A percentile compares a stretch with the other conserved stretches of the same genome.
Evolutionary conservation across 2,113 vertebrate genomes (phyloP).

Genomic region (Chionomys nivalis): DNA sequence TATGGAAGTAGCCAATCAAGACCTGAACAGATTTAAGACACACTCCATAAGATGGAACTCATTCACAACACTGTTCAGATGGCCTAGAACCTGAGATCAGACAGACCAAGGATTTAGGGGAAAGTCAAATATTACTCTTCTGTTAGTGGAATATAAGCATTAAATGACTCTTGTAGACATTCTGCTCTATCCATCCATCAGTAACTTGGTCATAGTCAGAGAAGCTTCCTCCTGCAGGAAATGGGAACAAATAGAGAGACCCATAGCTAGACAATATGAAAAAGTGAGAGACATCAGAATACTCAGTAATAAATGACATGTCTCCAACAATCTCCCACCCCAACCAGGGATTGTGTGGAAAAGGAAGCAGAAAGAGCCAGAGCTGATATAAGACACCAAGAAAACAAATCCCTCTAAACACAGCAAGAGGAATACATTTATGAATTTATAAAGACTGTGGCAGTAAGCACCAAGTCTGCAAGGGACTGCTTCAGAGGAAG

Average conservation of each 20-base stretch:
- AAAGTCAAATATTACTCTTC: neutral
- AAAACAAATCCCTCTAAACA: neutral
- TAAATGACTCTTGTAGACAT: neutral
- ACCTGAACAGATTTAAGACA: neutral
- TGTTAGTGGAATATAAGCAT: neutral
- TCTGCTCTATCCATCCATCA: neutral
- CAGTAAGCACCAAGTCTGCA: neutral
- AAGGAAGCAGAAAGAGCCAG: neutral
- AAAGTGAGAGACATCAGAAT: neutral
- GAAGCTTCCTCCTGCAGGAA: neutral
- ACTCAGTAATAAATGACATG: neutral
- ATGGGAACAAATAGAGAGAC: no score
- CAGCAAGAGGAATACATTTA: neutral
- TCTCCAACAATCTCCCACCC: neutral
- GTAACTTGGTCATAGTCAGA: neutral
- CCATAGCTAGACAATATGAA: neutral
- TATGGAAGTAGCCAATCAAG: no score
- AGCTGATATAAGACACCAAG: neutral
- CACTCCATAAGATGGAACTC: neutral
- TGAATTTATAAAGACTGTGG: neutral
- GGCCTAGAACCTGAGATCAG: neutral
- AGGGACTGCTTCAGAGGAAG: no score
- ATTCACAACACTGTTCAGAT: neutral
- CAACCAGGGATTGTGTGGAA: rapidly evolving
- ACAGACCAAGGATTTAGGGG: neutral